Conservation (phyloP, 2,888 invertebrate species). For the Notodonta dromedarius region DNA sequence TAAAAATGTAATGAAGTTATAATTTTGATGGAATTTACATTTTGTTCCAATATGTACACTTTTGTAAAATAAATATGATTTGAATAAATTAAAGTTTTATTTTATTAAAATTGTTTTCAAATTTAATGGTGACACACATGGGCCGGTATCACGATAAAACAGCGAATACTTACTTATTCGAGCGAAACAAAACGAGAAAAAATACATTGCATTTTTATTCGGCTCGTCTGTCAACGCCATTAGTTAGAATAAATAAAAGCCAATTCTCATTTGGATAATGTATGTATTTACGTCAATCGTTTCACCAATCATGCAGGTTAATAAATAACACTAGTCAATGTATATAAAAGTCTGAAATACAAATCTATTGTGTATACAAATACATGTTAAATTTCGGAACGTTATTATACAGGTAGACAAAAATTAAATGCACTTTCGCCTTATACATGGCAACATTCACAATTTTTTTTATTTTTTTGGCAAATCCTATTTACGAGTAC, state of each 20-base stretch:
- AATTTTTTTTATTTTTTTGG: constrained; percentile 56
- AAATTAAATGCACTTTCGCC: constrained; percentile 78
- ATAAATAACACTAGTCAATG: constrained; percentile 69
- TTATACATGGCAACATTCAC: constrained; percentile 72
- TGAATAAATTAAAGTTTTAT: constrained; percentile 14
- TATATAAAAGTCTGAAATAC: constrained; percentile 73
- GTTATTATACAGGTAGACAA: constrained; percentile 61
- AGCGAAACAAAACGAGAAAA: no score
- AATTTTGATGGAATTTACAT: neutral
- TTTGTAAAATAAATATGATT: neutral
- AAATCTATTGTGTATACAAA: constrained; percentile 57
- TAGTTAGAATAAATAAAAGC: constrained; percentile 33
- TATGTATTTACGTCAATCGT: constrained; percentile 68
- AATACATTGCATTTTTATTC: no score
- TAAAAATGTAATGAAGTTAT: neutral
- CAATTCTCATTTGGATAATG: constrained; percentile 57
- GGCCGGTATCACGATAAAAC: no score
- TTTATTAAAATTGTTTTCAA: no score
- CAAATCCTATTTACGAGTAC: constrained; percentile 58
- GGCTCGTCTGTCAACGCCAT: no score
- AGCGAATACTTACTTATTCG: no score
- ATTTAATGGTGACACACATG: no score
- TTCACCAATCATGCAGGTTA: constrained; percentile 66
- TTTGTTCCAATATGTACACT: neutral
- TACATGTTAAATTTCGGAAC: constrained; percentile 61